phyloP scores from a whole-genome alignment of 2,113 vertebrate genomes.

The Corythaixoides concolor region DNA sequence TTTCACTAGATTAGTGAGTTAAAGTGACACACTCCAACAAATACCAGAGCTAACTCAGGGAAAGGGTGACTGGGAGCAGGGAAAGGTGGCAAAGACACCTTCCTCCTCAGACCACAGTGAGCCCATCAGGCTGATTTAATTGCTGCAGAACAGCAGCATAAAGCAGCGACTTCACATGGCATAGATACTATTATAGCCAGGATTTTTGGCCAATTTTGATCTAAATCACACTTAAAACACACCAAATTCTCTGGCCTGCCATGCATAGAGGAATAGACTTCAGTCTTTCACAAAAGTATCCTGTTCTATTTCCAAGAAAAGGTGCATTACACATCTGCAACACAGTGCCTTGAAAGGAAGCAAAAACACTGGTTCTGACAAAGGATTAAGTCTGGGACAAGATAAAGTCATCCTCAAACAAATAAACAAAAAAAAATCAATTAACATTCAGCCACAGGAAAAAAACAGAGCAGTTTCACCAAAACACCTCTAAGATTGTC shows the following conservation, averaged over 20 bases:
- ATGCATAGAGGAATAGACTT: neutral
- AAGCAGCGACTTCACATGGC: neutral
- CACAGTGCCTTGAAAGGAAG: neutral
- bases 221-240: neutral
- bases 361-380: neutral
- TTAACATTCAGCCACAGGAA: neutral
- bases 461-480: neutral
- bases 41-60: neutral
- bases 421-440: neutral
- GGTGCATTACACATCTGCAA: neutral
- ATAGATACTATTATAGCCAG: neutral
- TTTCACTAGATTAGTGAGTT: constrained; percentile 17
- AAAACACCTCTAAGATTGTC: neutral
- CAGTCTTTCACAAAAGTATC: neutral
- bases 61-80: neutral
- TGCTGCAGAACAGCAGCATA: neutral
- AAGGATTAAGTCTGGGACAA: neutral
- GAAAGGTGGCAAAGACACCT: neutral
- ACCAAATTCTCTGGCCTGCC: neutral
- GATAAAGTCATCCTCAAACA: neutral
- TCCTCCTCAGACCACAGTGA: neutral
- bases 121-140: neutral
- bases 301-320: neutral
- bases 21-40: neutral
- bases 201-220: neutral